phyloP scores from a whole-genome alignment of 2,888 invertebrate genomes.

The Plemyria rubiginata region DNA sequence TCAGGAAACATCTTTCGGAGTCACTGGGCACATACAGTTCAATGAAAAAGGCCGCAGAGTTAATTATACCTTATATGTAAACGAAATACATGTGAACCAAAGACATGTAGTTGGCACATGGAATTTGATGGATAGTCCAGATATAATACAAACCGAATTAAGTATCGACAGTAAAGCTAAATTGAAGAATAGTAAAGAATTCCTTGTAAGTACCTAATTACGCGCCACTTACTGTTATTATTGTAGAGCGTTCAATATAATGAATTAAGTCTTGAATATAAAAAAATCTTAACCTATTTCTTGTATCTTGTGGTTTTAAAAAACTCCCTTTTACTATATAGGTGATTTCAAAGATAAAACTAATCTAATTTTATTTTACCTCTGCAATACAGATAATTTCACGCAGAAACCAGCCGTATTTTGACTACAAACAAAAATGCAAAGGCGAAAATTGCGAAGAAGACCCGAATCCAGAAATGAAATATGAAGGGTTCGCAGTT shows the following conservation, averaged over 20 bases:
- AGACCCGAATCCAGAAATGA: slow-evolving; percentile 82
- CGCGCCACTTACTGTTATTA: too few species aligned
- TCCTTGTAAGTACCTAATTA: slow-evolving; percentile 30
- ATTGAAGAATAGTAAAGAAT: slow-evolving; percentile 69
- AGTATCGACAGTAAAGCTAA: slow-evolving; percentile 36
- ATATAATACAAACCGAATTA: slow-evolving; percentile 65
- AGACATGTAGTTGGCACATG: slow-evolving; percentile 62
- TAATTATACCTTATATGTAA: slow-evolving; percentile 88
- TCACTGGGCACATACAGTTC: slow-evolving; percentile 88
- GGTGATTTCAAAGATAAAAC: too few species aligned
- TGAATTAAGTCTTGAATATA: not conserved
- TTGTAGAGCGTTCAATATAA: too few species aligned
- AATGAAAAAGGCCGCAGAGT: slow-evolving; percentile 88
- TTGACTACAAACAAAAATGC: slow-evolving; percentile 85
- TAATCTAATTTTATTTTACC: not conserved
- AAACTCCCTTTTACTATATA: too few species aligned
- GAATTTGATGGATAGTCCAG: slow-evolving; percentile 76
- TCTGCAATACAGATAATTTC: slow-evolving; percentile 80
- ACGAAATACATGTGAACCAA: slow-evolving; percentile 75
- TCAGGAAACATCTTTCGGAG: slow-evolving; percentile 87
- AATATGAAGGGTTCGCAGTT: slow-evolving; percentile 90
- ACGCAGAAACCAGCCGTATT: slow-evolving; percentile 89
- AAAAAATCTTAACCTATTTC: too few species aligned
- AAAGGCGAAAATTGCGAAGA: slow-evolving; percentile 66
- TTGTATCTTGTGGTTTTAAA: too few species aligned